These are phyloP conservation scores for Mimachlamys varia DNA, from an alignment of 2,888 invertebrate genomes.

Conservation along the genomic window DNA sequence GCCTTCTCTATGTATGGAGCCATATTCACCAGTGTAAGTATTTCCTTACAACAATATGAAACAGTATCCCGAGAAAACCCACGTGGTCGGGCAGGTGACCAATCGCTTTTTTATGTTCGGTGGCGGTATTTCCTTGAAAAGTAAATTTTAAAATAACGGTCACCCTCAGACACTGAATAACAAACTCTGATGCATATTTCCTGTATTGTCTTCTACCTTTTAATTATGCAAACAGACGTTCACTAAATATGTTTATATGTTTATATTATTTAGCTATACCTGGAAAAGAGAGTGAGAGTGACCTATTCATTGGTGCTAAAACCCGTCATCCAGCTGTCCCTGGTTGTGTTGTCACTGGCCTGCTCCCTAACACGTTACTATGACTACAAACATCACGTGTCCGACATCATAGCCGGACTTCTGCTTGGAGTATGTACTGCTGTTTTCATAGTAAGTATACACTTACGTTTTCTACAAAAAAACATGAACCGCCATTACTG, in stretches of 20 bases:
- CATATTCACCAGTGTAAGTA: conserved; percentile 65
- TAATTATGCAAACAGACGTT: too few relatives aligned
- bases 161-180: too few relatives aligned
- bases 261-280: conserved; percentile 86
- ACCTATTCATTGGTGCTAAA: conserved; percentile 89
- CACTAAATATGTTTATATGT: background rate
- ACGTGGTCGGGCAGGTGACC: too few relatives aligned
- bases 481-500: too few relatives aligned
- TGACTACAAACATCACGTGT: conserved; percentile 98
- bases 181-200: too few relatives aligned
- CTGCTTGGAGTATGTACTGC: conserved; percentile 82
- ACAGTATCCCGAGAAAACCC: too few relatives aligned
- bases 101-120: too few relatives aligned
- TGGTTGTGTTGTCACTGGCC: conserved; percentile 87
- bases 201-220: too few relatives aligned
- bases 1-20: conserved; percentile 64
- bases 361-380: conserved; percentile 90
- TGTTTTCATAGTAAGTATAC: conserved; percentile 70
- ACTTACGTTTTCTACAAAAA: background rate
- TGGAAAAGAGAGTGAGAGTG: conserved; percentile 93
- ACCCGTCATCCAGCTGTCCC: conserved; percentile 91
- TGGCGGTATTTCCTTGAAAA: too few relatives aligned
- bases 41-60: too few relatives aligned
- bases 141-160: too few relatives aligned
- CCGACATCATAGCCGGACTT: conserved; percentile 93